These are phyloP conservation scores for Rhopalosiphum padi DNA, from an alignment of 1,140 invertebrate species.

Conservation along the genomic window DNA sequence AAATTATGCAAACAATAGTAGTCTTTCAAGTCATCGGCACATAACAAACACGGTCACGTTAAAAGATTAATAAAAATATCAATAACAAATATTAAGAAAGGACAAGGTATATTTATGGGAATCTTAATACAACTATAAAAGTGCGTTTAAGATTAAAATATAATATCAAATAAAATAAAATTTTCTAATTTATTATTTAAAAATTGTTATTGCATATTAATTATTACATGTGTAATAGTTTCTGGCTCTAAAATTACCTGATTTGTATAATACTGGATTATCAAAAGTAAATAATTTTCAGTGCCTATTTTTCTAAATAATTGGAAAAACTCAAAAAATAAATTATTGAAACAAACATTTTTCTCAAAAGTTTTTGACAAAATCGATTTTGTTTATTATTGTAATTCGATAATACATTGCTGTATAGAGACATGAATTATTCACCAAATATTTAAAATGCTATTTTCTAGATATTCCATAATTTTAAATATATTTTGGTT, in stretches of 20 bases:
- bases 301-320: neutral
- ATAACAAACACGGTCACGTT: slow-evolving; percentile 23
- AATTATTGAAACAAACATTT: neutral
- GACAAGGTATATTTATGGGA: neutral
- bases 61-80: slow-evolving; percentile 5
- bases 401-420: neutral
- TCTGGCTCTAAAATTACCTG: too few species aligned
- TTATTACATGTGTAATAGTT: neutral
- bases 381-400: neutral
- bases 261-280: neutral
- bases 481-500: neutral
- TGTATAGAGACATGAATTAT: neutral
- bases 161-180: neutral
- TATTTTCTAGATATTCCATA: neutral
- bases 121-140: neutral
- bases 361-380: neutral
- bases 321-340: too few species aligned
- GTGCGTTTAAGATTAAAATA: neutral
- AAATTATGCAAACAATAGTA: slow-evolving; percentile 20
- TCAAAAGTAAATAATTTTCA: neutral
- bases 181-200: neutral
- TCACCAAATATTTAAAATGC: neutral
- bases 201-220: neutral
- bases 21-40: slow-evolving; percentile 40
- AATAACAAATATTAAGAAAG: neutral